Base-by-base conservation (phyloP, 1,140 invertebrate genomes). In the Sesamia nonagrioides region DNA sequence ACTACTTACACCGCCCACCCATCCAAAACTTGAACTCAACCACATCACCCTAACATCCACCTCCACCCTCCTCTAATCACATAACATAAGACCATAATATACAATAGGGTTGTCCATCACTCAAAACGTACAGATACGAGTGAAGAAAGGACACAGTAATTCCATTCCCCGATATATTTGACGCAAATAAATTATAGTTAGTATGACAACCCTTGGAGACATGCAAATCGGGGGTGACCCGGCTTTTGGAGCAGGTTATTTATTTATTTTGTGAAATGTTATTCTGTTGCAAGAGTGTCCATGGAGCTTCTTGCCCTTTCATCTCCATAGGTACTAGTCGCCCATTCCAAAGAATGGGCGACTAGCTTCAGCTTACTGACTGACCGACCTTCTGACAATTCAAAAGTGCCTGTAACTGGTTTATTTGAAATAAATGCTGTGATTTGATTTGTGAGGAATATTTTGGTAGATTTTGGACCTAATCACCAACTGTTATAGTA, bases 121-220 rank as follows among this genome's bases (percentile, higher is more conserved):
- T 52, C 21, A 68, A 68, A 68, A 48, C 11, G 18, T n/a, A 35
- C 6, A 52, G 5, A 52, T 71, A 50, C 21, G 21, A 63, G 8
- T n/a, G 35, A 60, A 6, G 56, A 37, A 11, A 73, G 56, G 71
- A 86, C 85, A 89, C 56, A 72, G 79, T 78, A 83, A 87, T 83
- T 77, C 84, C 88, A 86, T 86, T 73, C 77, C n/a, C 54, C 78
- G 73, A 79, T 87, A 84, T 83, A 84, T 83, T 86, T 84, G 84
- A 87, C 84, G 81, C 81, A 81, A 61, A 91, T 90, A 91, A 89
- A 88, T 91, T 88, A 89, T 87, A 83, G 85, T 88, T 86, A 86
- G 72, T 66, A 69, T 58, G 56, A 48, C 74, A 56, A 82, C 83
- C 87, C 84, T 81, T 37, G 33, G 45, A 54, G 60, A 17, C 88